Conservation (phyloP, 2,113 vertebrate species). For the Corvus cornix region DNA sequence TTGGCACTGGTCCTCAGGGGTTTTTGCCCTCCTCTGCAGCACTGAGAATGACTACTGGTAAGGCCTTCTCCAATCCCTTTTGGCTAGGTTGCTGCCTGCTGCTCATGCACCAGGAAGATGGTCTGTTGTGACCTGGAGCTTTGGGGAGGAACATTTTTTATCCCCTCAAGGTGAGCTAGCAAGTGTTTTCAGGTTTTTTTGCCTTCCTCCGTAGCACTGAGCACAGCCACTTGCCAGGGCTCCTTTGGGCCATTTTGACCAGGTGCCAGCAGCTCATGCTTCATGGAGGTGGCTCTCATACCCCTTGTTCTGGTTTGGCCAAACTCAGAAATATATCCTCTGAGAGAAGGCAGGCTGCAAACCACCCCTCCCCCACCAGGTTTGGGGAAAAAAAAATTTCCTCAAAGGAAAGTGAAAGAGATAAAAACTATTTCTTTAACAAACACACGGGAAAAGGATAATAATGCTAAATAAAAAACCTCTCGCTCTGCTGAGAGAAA, state of each 20-base stretch:
- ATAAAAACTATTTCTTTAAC: no score
- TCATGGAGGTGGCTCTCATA: background rate
- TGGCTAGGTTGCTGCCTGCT: background rate
- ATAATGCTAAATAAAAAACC: no score
- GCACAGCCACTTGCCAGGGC: background rate
- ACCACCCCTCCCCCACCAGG: no score
- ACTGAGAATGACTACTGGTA: background rate
- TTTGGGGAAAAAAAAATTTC: no score
- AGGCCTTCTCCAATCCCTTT: background rate
- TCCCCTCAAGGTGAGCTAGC: background rate
- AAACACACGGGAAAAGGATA: no score
- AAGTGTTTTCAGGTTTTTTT: background rate
- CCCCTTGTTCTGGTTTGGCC: no score
- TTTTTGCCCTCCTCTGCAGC: background rate
- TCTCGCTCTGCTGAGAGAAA: no score
- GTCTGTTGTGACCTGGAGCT: background rate
- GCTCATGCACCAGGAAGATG: background rate
- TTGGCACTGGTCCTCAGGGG: background rate
- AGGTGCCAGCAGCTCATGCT: background rate
- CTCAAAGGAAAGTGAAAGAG: no score
- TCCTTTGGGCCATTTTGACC: background rate
- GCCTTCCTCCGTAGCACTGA: background rate
- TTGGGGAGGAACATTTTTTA: background rate
- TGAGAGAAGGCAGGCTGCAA: no score
- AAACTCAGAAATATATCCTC: no score